phyloP scores from a whole-genome alignment of 2,113 vertebrate species.

The Chaenocephalus aceratus region DNA sequence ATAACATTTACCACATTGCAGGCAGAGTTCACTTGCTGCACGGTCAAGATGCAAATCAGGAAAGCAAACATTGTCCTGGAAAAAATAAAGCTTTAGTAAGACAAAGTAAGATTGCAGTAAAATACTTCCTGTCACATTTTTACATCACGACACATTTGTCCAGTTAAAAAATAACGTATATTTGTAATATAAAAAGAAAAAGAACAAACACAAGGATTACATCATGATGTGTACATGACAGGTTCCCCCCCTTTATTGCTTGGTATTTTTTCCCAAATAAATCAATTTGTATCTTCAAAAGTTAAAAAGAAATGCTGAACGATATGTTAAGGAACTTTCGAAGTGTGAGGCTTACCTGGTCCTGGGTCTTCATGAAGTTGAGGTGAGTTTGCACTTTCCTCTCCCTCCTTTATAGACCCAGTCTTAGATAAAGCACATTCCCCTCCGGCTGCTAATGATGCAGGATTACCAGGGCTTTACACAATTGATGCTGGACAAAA shows the following conservation, averaged over 20 bases:
- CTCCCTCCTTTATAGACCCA: slow-evolving; percentile 59
- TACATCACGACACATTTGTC: too few species aligned
- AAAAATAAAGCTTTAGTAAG: background rate
- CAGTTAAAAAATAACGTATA: too few species aligned
- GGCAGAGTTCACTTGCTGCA: slow-evolving; percentile 56
- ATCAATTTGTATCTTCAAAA: background rate
- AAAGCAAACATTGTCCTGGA: slow-evolving; percentile 67
- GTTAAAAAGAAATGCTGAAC: too few species aligned
- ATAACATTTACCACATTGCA: slow-evolving; percentile 68
- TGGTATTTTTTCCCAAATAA: background rate
- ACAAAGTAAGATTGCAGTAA: background rate
- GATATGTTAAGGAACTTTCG: background rate
- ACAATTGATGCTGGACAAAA: slow-evolving; percentile 27
- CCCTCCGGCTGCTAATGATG: slow-evolving; percentile 23
- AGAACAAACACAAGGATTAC: background rate
- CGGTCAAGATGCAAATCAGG: slow-evolving; percentile 51
- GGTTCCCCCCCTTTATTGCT: background rate
- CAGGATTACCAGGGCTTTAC: slow-evolving; percentile 19
- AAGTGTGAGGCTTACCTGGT: slow-evolving; percentile 48
- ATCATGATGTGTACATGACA: background rate
- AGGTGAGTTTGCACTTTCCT: slow-evolving; percentile 1
- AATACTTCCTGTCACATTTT: background rate
- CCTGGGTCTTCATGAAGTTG: slow-evolving; percentile 1
- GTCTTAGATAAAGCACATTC: background rate
- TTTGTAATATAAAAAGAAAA: background rate